phyloP scores from a whole-genome alignment of 2,113 vertebrate genomes.

The Chamaetylas fuelleborni region DNA sequence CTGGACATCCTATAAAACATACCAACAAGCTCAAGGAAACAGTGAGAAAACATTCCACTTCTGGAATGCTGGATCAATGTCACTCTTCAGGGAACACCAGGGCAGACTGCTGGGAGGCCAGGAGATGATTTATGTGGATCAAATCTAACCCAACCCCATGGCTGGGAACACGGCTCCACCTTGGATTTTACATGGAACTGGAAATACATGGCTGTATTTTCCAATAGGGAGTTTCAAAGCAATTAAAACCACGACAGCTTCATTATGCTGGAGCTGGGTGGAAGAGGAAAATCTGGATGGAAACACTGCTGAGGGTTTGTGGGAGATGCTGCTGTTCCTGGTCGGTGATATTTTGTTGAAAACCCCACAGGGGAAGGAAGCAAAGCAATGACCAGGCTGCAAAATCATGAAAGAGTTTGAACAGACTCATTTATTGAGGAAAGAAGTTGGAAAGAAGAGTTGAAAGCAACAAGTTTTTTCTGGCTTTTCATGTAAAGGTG shows the following conservation, averaged over 20 bases:
- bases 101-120: neutral
- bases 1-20: neutral
- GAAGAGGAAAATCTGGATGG: neutral
- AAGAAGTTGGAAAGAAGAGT: neutral
- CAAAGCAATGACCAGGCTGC: neutral
- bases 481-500: neutral
- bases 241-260: neutral
- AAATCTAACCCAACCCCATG: neutral
- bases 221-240: neutral
- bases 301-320: neutral
- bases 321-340: neutral
- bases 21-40: neutral
- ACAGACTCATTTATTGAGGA: accelerated
- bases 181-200: neutral
- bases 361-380: neutral
- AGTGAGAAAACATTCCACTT: neutral
- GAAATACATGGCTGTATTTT: neutral
- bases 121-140: accelerated
- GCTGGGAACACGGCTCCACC: neutral
- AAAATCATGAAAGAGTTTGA: neutral
- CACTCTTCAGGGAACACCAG: neutral
- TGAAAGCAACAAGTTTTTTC: neutral
- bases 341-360: accelerated
- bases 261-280: neutral
- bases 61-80: accelerated